Percentiles rank a stretch among this genome's conserved stretches.
phyloP scores from a whole-genome alignment of 2,797 vertebrate species.

The Florisuga fusca region DNA sequence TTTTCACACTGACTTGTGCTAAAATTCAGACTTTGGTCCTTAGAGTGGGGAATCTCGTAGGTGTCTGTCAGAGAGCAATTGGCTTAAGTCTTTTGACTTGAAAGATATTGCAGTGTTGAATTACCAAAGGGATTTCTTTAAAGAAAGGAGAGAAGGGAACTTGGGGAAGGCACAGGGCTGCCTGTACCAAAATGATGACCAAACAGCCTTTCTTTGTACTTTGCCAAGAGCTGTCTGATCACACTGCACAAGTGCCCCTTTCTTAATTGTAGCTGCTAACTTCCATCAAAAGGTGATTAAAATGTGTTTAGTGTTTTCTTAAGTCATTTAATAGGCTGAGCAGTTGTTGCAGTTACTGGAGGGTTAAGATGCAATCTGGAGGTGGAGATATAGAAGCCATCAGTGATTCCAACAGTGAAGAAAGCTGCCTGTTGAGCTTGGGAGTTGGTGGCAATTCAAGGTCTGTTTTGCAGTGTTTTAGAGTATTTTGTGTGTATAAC shows the following conservation, averaged over 20 bases:
- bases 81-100: constrained; percentile 51
- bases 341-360: neutral
- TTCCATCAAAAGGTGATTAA: neutral
- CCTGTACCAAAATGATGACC: neutral
- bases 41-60: constrained; percentile 15
- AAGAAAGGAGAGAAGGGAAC: neutral
- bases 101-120: constrained; percentile 35
- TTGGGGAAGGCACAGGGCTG: neutral
- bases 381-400: neutral
- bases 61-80: constrained; percentile 51
- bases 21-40: constrained; percentile 10
- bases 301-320: neutral
- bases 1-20: constrained; percentile 52
- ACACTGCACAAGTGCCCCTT: neutral
- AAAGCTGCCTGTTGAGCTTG: neutral
- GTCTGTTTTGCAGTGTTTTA: neutral
- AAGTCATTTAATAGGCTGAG: neutral
- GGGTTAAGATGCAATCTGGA: neutral
- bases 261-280: neutral
- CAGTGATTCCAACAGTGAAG: neutral
- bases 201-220: neutral
- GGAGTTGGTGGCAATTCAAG: neutral
- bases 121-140: constrained; percentile 45
- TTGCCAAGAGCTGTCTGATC: neutral
- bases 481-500: neutral